These are phyloP conservation scores for Brachylomia viminalis DNA, from an alignment of 2,888 invertebrate genomes.

Conservation along the genomic window DNA sequence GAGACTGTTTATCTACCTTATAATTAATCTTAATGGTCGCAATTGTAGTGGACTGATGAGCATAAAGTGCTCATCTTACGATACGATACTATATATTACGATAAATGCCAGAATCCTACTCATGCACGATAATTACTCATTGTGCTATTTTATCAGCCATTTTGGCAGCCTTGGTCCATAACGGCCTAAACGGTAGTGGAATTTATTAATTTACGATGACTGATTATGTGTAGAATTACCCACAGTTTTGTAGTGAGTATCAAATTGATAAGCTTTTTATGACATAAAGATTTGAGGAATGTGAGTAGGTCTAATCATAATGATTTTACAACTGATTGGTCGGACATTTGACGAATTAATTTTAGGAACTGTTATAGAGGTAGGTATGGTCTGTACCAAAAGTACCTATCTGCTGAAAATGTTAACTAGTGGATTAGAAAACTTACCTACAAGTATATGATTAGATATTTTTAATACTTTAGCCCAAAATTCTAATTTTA, in stretches of 20 bases:
- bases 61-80: background rate
- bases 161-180: conserved; percentile 4
- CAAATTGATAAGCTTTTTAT: background rate
- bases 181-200: background rate
- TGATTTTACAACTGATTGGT: background rate
- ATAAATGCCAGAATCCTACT: background rate
- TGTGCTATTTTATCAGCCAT: background rate
- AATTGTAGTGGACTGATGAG: background rate
- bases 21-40: background rate
- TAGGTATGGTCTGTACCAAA: background rate
- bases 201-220: conserved; percentile 8
- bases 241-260: background rate
- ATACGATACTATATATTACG: no score
- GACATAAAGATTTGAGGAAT: conserved; percentile 7
- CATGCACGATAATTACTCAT: background rate
- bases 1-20: background rate
- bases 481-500: background rate
- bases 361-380: background rate
- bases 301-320: background rate
- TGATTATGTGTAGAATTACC: background rate
- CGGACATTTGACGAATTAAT: background rate
- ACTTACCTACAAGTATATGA: no score
- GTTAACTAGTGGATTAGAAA: background rate
- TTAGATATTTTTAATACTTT: background rate
- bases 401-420: background rate